phyloP scores from a whole-genome alignment of 2,113 vertebrate species.

The Indicator indicator region DNA sequence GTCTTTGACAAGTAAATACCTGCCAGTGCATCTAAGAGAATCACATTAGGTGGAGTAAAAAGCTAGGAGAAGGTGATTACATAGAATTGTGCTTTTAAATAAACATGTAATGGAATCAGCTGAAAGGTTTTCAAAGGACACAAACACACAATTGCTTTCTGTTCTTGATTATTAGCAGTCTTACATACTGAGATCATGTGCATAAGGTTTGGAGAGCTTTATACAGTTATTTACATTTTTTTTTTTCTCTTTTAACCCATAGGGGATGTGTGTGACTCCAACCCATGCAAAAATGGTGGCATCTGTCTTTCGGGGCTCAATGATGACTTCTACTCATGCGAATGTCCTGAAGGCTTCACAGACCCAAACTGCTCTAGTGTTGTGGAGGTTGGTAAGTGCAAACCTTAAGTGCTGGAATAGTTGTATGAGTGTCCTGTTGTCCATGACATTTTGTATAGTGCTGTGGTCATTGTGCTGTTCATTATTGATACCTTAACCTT shows the following conservation, averaged over 20 bases:
- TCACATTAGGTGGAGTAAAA: background rate
- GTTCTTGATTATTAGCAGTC: background rate
- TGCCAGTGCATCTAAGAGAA: background rate
- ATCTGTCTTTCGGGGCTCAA: slow-evolving; percentile 74
- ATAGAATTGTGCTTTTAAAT: background rate
- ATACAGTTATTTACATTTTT: background rate
- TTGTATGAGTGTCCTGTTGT: rapidly evolving
- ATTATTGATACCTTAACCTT: background rate
- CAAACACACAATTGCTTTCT: rapidly evolving
- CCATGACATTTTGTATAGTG: background rate
- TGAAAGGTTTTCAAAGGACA: background rate
- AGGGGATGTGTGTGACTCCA: slow-evolving; percentile 78
- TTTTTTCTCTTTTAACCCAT: background rate
- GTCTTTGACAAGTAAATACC: background rate
- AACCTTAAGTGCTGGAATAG: slow-evolving; percentile 21
- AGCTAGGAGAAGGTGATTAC: background rate
- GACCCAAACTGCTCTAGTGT: slow-evolving; percentile 80
- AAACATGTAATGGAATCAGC: background rate
- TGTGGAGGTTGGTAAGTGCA: slow-evolving; percentile 87
- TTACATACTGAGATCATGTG: background rate
- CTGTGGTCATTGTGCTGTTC: background rate
- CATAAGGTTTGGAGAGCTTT: background rate
- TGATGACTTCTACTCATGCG: slow-evolving; percentile 77
- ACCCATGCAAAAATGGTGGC: slow-evolving; percentile 81
- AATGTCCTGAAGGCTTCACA: slow-evolving; percentile 80